Conservation (phyloP, 2,113 vertebrate genomes). For the Prunella himalayana region DNA sequence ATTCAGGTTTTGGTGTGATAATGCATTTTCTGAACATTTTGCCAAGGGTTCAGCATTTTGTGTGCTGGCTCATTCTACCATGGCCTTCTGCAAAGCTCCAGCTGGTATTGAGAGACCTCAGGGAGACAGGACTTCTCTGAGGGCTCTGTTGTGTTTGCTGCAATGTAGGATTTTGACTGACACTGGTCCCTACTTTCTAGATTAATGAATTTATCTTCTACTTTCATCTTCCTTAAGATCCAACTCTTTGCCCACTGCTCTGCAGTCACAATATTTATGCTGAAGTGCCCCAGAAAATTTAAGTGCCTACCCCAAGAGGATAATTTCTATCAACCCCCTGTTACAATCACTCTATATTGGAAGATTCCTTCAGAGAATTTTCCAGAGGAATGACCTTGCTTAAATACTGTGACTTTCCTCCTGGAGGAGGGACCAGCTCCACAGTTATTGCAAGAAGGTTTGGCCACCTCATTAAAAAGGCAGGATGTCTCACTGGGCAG, state of each 20-base stretch:
- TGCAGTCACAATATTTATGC: background rate
- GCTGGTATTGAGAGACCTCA: background rate
- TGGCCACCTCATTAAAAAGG: background rate
- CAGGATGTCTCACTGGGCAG: background rate
- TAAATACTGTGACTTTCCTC: background rate
- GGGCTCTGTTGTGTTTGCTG: background rate
- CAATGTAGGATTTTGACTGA: background rate
- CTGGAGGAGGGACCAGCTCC: background rate
- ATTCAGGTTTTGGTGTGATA: background rate
- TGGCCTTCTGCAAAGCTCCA: background rate
- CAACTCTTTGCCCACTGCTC: background rate
- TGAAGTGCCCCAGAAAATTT: background rate
- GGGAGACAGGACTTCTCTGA: background rate
- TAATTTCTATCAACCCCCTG: background rate
- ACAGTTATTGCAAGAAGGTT: background rate
- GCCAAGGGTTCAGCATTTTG: background rate
- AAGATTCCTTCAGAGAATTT: background rate
- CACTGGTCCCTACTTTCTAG: background rate
- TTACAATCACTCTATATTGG: background rate
- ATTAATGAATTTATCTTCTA: background rate
- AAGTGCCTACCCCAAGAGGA: background rate
- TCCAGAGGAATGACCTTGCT: background rate
- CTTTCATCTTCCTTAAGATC: background rate
- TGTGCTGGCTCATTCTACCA: background rate
- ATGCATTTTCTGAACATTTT: background rate